Base-by-base conservation (phyloP, 2,888 invertebrate species). In the Netelia inedita region DNA sequence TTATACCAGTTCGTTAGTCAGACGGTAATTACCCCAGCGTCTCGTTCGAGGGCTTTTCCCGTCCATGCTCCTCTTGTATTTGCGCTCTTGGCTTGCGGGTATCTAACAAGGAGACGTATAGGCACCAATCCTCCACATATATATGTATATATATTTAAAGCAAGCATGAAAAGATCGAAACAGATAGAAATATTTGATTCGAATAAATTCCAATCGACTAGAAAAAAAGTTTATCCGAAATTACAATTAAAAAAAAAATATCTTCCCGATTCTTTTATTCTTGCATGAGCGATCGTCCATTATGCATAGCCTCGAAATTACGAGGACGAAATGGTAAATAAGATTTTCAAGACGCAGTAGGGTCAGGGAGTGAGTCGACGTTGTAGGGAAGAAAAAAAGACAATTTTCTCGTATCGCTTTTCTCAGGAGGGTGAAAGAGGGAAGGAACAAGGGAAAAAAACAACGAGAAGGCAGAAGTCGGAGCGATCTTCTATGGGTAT, bases 1-100 rank as follows among this genome's bases (percentile, higher is more conserved):
- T 89, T 89, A 90, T 88, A 86, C 85, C 89, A 88, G 88, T 89
- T 89, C 89, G 90, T 89, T 90, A 89, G 87, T 80, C 87, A 86
- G 87, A 80, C 88, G 85, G 88, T 89, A 89, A 90, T 90, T 90
- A 90, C 87, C 88, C 69, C 79, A 74, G 83, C 82, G 87, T 83
- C 71, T 79, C 82, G 75, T 75, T 63, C 81, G 59, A 81, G 82
- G 72, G 78, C 74, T 65, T 50, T 50, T 16, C 28, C 53, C 41
- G 79, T 63, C 14, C 43, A 55, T 14, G 59, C 43, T 59, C 74
- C 61, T 72, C 69, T 63, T 59, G 66, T 84, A 71, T 75, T 82
- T 79, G 79, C 65, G 35, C 55, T n/a, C 59, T 63, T 71, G 28
- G 65, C 78, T 83, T 43, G 72, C 72, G 72, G 55, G 23, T n/a